These are phyloP conservation scores for Actinia tenebrosa DNA, from an alignment of 64 coral and sea anemone species.

Conservation along the genomic window DNA sequence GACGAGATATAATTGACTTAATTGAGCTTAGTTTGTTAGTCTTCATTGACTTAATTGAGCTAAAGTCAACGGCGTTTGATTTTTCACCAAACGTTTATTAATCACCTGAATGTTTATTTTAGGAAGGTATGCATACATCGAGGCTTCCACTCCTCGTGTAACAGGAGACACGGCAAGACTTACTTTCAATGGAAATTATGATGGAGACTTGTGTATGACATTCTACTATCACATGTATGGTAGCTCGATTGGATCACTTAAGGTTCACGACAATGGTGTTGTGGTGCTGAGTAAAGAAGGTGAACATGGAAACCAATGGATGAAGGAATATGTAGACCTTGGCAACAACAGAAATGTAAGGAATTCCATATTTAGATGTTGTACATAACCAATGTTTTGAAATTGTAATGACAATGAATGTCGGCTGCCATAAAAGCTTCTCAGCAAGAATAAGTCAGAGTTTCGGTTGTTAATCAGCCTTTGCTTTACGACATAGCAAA, in stretches of 20 bases:
- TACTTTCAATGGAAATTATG: not conserved
- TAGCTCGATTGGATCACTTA: no score
- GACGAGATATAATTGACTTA: not conserved
- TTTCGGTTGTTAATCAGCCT: no score
- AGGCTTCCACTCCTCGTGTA: not conserved
- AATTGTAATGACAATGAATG: no score
- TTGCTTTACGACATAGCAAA: no score
- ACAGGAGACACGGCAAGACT: not conserved
- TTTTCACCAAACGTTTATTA: no score
- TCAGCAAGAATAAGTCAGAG: no score
- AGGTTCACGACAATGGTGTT: no score
- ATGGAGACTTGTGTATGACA: no score
- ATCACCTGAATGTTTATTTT: not conserved
- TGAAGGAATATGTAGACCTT: not conserved
- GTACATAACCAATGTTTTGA: not conserved
- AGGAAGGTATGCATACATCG: slow-evolving; percentile 11
- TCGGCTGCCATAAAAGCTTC: not conserved
- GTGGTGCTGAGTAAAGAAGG: no score
- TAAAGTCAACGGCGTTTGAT: no score
- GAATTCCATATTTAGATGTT: not conserved
- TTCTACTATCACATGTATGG: no score
- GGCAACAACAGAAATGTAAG: slow-evolving; percentile 1
- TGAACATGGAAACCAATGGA: not conserved
- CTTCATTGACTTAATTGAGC: no score
- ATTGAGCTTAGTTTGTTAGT: not conserved